Evolutionary conservation across 2,113 vertebrate species (phyloP), one percentile per base, ranked within the genome.

Genomic region (Brachyhypopomus occidentalis): DNA sequence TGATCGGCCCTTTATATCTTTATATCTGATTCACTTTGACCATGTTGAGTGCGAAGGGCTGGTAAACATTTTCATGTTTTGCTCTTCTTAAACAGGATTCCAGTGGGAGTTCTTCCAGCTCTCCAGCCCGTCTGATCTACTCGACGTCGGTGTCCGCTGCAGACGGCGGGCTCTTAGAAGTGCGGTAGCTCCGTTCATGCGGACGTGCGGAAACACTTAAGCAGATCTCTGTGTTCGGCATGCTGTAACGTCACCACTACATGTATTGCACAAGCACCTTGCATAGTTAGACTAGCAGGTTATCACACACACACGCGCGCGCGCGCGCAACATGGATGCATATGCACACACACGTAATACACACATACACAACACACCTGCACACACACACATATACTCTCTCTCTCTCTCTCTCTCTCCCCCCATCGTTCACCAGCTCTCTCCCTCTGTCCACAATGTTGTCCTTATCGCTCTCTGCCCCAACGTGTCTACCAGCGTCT

Each of bases 51-150:
- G 30, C 36, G 36, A 36, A 22, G 64, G 64, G 30, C 16, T 67
- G 64, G 17, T 67, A 38, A 77, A 41, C 75, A 30, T 79, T 30
- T 64, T 76, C 52, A 76, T 75, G 60, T 75, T 67, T 76, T 45
- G n/a, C 72, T 84, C n/a, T 63, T 77, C 60, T 80, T 72, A 80
- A 72, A 72, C 70, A 60, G 62, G 56, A 72, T 64, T 72, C 83
- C 52, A 20, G 2, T 23, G 79, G 83, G 78, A 79, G 59, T 27
- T 76, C 45, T 64, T 5, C 62, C 75, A 66, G 30, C 76, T 78
- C 63, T 83, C 88, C 89, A 87, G 87, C 84, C 67, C 89, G 88
- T 90, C 83, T 85, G 86, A 90, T 89, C 89, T 76, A 86, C 89
- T 90, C 86, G 83, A 75, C 75, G 74, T 85, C 86, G 86, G 80